Base-by-base conservation (phyloP, 2,113 vertebrate species). In the Seriola rivoliana region DNA sequence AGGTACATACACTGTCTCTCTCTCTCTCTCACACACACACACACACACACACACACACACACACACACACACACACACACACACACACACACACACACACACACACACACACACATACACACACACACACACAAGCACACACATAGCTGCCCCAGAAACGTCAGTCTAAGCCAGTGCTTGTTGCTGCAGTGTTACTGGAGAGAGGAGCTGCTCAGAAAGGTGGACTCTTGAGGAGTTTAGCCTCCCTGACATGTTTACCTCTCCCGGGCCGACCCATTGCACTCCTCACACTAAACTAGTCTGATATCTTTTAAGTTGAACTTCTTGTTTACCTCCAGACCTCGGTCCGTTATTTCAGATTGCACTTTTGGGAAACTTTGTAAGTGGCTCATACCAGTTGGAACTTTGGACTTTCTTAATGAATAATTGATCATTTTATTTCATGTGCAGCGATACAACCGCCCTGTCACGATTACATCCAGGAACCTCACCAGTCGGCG, bases 111-210 rank as follows among this genome's bases (percentile, higher is more conserved):
- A 72, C 71, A 67, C 23, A 68, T 63, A 71, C 57, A 74, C 69
- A 65, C 72, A 63, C 75, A 80, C 77, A 64, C 54, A 34, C 55
- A 84, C 40, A 66, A 52, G 19, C 71, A 77, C 7, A 63, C 50
- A 14, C 8, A 66, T 2, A 54, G 66, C 69, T 93, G 93, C 71
- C 93, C 92, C 68, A 93, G 91, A 93, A 90, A 91, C 25, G 92
- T 92, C 92, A 93, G 75, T 89, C 80, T 66, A 72, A 86, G 67
- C 80, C 25, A 54, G 59, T 36, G 75, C 80, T 85, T 70, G 55
- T 71, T 72, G 65, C 80, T 86, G 66, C 62, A 40, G 54, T 69
- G 78, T 67, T 76, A 55, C 66, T 80, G 70, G 88, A 85, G 72
- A 81, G 82, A 80, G 42, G 62, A 80, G 80, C 60, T 63, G 21